Conservation (phyloP, 2,113 vertebrate genomes). For the Phyllostomus discolor region DNA sequence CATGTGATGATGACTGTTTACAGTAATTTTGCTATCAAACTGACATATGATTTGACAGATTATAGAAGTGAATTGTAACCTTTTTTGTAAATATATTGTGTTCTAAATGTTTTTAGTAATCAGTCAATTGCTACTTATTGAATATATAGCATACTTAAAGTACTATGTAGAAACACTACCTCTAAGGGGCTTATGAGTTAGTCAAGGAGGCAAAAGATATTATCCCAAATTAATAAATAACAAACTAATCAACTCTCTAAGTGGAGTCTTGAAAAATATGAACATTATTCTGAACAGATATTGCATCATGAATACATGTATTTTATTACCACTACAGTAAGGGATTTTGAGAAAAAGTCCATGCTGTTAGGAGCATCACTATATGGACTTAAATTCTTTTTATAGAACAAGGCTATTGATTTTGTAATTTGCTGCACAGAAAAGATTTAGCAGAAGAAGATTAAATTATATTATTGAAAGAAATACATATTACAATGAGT, state of each 20-base stretch:
- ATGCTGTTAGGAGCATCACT: background rate
- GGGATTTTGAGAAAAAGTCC: background rate
- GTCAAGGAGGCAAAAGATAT: background rate
- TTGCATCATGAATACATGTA: background rate
- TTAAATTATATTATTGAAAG: background rate
- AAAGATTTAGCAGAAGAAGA: background rate
- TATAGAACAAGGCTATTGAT: background rate
- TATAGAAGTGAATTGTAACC: background rate
- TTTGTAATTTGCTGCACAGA: background rate
- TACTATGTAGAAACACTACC: accelerated
- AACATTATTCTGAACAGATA: background rate
- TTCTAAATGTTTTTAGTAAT: background rate
- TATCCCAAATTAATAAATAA: background rate
- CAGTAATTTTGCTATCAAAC: background rate
- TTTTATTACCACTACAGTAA: background rate
- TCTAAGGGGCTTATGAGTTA: background rate
- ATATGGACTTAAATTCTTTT: background rate
- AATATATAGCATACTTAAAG: background rate
- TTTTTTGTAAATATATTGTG: background rate
- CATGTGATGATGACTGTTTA: background rate
- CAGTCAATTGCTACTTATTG: background rate
- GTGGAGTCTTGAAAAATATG: background rate
- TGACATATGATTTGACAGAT: background rate
- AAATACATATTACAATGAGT: background rate
- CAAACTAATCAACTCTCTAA: background rate